Base-by-base conservation (phyloP, 1,140 invertebrate genomes). In the Helicoverpa armigera region DNA sequence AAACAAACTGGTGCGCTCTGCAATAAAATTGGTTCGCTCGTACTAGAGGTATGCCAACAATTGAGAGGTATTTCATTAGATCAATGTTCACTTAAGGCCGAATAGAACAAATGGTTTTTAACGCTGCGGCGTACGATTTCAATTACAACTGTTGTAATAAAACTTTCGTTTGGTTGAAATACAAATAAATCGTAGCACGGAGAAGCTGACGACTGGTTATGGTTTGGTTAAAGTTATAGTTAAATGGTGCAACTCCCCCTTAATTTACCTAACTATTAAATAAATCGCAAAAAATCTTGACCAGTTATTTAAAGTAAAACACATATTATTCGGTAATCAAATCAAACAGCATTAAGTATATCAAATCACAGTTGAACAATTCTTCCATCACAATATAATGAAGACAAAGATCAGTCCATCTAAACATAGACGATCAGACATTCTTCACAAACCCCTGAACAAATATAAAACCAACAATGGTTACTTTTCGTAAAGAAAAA, bases 51-150 rank as follows among this genome's bases (percentile, higher is more conserved):
- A 81, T 76, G 75, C 74, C 60, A 70, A 74, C 80, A 79, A 79
- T 74, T 14, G 65, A 56, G 53, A 60, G 80, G 74, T 83, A 81
- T 83, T 83, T 83, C 77, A 85, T 83, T 83, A 83, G 78, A 83
- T 80, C 82, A 80, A 23, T 80, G 67, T 77, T 72, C 83, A 80
- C 61, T 72, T 82, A 65, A 83, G 54, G 61, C 58, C 43, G 76
- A 80, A 80, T 79, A 63, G 79, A 60, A n/a, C 51, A 80, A 80
- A 85, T 82, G 58, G 83, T 69, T 80, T 79, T 81, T 67, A 67
- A 72, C 61, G 48, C 70, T 60, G 70, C 23, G 51, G 67, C 67
- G 23, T 58, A 76, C 74, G 63, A 79, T 79, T 78, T 79, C 56
- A 82, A 58, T 69, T 69, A 43, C 5, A 16, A 35, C 23, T 35